Conservation (phyloP, 2,113 vertebrate genomes). For the Elanus axillaris region DNA sequence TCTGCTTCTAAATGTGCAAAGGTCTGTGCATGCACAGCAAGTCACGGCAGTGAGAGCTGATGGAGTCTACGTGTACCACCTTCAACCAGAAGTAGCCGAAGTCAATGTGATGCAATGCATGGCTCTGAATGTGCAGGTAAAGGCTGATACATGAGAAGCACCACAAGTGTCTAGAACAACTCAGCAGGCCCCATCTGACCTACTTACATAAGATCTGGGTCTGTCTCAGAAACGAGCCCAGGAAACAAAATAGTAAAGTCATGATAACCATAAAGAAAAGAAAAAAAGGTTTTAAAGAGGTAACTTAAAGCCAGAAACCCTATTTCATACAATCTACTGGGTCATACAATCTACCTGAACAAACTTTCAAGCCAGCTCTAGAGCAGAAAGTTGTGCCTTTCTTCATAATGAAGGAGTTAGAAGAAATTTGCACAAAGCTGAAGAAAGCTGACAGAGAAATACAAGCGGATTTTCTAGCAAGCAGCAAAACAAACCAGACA, state of each 20-base stretch:
- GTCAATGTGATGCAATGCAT: rapidly evolving
- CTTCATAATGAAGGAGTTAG: not conserved
- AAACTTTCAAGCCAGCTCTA: not conserved
- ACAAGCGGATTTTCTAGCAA: not conserved
- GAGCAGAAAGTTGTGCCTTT: not conserved
- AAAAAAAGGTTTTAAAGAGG: not conserved
- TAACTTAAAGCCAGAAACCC: not conserved
- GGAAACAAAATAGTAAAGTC: not conserved
- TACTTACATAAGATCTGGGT: not conserved
- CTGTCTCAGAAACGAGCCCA: not conserved
- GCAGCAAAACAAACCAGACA: not conserved
- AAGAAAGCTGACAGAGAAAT: not conserved
- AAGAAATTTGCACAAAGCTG: not conserved
- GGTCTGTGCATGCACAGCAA: not conserved
- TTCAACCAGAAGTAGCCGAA: not conserved
- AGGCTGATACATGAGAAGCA: not conserved
- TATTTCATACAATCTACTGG: not conserved
- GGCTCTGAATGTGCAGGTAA: not conserved
- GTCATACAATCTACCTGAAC: not conserved
- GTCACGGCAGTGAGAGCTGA: not conserved
- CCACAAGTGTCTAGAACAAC: not conserved
- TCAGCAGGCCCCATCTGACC: not conserved
- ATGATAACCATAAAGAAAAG: not conserved
- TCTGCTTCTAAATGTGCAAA: not conserved
- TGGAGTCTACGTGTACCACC: too few relatives aligned